These are phyloP conservation scores for Phrixothrix hirtus DNA, from an alignment of 2,888 invertebrate species.

Conservation along the genomic window DNA sequence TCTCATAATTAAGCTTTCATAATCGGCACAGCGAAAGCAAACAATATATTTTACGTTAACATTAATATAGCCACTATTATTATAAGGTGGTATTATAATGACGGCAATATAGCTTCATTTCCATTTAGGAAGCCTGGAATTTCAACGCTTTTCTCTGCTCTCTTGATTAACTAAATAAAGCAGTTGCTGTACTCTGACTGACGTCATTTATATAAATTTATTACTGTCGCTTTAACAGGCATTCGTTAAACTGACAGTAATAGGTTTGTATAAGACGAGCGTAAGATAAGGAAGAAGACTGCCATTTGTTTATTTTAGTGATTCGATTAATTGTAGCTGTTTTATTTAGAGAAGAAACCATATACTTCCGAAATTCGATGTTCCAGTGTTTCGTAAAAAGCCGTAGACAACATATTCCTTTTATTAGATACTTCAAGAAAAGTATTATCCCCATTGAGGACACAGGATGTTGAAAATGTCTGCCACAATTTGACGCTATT, in stretches of 20 bases:
- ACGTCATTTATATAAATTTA: background rate
- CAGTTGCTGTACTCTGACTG: background rate
- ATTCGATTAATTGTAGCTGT: background rate
- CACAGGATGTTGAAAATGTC: background rate
- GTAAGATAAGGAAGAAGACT: too few species aligned
- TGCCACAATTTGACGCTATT: background rate
- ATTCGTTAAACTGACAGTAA: background rate
- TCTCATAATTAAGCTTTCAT: too few species aligned
- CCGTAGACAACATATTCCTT: background rate
- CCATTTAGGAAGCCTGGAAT: background rate
- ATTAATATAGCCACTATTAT: background rate
- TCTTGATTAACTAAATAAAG: background rate
- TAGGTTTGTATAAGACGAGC: background rate
- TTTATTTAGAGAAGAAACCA: background rate
- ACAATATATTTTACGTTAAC: too few species aligned
- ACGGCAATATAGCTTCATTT: background rate
- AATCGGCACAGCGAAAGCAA: too few species aligned
- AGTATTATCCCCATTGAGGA: background rate
- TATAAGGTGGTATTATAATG: background rate
- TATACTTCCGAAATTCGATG: too few species aligned
- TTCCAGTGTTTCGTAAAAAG: background rate
- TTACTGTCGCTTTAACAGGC: background rate
- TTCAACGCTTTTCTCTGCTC: background rate
- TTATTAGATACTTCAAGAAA: background rate
- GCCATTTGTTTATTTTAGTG: background rate